Evolutionary conservation across 2,797 vertebrate species (phyloP).

Genomic region (Crenuchus spilurus): DNA sequence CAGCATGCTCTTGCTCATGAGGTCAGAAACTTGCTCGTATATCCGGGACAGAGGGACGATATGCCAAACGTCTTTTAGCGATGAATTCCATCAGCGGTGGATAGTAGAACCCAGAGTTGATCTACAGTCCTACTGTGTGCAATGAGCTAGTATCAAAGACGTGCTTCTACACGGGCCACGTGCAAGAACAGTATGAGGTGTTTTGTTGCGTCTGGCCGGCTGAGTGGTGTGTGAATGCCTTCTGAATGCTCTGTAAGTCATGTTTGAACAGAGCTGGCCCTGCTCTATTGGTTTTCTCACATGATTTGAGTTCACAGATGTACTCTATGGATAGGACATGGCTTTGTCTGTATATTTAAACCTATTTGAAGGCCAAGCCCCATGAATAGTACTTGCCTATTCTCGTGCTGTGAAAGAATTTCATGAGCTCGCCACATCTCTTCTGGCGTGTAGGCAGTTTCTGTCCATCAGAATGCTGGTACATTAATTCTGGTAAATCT

Average conservation of each 20-base stretch:
- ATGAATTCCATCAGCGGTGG: slow-evolving; percentile 48
- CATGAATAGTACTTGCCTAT: slow-evolving; percentile 11
- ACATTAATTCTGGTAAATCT: too few relatives aligned
- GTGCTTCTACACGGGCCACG: slow-evolving; percentile 20
- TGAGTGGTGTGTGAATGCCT: slow-evolving; percentile 5
- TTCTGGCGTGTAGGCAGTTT: slow-evolving; percentile 20
- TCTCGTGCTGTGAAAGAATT: slow-evolving; percentile 25
- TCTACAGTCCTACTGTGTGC: slow-evolving; percentile 34
- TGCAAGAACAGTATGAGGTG: slow-evolving; percentile 22
- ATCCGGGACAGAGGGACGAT: slow-evolving; percentile 19
- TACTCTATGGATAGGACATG: background rate
- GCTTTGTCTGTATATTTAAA: slow-evolving; percentile 29
- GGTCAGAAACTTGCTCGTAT: background rate
- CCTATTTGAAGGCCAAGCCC: slow-evolving; percentile 23
- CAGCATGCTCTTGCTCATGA: background rate
- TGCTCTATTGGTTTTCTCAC: slow-evolving; percentile 21
- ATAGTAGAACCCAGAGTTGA: background rate
- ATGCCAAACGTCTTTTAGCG: slow-evolving; percentile 52
- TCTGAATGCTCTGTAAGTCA: background rate
- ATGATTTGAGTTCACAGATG: background rate
- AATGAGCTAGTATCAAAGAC: slow-evolving; percentile 41
- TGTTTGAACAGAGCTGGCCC: background rate
- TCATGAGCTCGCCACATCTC: slow-evolving; percentile 41
- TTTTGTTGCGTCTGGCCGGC: slow-evolving; percentile 26
- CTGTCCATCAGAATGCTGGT: slow-evolving; percentile 6